A percentile compares a stretch with the other conserved stretches of the same genome.
These are phyloP conservation scores for Nothoprocta pentlandii DNA, from an alignment of 2,113 vertebrate species.

Conservation along the genomic window DNA sequence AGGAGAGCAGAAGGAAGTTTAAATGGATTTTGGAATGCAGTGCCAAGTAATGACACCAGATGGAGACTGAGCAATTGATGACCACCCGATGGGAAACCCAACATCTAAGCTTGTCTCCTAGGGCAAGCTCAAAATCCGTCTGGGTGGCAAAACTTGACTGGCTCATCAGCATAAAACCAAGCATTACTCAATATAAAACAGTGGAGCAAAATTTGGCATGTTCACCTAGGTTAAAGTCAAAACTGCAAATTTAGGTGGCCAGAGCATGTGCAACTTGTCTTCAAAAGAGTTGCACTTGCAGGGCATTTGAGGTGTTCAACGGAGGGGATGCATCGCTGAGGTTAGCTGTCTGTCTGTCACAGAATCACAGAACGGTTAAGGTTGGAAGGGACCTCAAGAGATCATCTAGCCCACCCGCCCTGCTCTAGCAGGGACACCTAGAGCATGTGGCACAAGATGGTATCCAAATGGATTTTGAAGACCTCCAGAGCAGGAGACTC, in stretches of 20 bases:
- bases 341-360: background rate
- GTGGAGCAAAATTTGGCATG: accelerated
- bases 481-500: no score
- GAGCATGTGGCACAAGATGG: no score
- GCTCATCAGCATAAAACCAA: accelerated
- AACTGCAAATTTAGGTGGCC: background rate
- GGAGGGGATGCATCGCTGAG: accelerated
- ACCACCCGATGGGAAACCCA: background rate
- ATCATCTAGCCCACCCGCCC: no score
- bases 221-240: background rate
- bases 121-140: background rate
- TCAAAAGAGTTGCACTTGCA: accelerated
- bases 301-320: background rate
- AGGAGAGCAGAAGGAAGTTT: background rate
- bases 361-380: no score
- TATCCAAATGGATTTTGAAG: no score
- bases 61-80: background rate
- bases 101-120: background rate
- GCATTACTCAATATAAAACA: accelerated
- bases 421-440: no score
- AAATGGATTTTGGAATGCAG: accelerated
- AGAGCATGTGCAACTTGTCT: background rate
- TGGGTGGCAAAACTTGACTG: background rate
- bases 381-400: no score
- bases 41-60: accelerated